Percentiles rank a stretch among this genome's conserved stretches.
Conservation (phyloP, 2,888 invertebrate genomes). For the Fragum fragum region DNA sequence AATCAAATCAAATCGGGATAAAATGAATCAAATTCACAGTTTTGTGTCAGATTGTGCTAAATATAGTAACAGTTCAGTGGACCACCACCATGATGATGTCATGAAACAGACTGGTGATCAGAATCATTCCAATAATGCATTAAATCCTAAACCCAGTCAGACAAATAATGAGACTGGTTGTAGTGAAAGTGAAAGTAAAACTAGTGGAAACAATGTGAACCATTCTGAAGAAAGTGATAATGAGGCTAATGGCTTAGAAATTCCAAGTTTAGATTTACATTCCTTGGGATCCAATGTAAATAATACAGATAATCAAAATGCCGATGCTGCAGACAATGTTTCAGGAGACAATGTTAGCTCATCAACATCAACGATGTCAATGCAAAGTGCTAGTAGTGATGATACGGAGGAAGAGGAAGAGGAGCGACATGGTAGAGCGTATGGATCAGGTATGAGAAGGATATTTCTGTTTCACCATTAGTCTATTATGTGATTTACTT, state of each 20-base stretch:
- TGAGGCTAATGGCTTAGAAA: constrained; percentile 26
- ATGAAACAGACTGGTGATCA: not conserved
- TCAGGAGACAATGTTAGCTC: constrained; percentile 34
- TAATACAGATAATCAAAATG: constrained; percentile 2
- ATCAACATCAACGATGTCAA: constrained; percentile 65
- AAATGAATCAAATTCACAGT: constrained; percentile 36
- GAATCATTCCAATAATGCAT: not conserved
- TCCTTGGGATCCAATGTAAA: constrained; percentile 29
- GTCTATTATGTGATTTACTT: no score
- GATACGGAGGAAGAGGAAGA: constrained; percentile 66
- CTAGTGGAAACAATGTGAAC: constrained; percentile 4
- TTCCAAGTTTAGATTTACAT: constrained; percentile 58
- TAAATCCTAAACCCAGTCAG: not conserved
- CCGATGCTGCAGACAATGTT: not conserved
- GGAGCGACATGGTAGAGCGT: constrained; percentile 40
- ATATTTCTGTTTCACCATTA: no score
- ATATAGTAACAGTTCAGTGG: constrained; percentile 53
- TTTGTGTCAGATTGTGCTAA: constrained; percentile 69
- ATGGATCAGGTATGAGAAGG: constrained; percentile 61
- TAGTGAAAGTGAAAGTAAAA: not conserved
- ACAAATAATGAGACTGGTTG: not conserved
- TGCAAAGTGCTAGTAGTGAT: constrained; percentile 69
- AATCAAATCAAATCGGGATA: constrained; percentile 21
- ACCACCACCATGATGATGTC: not conserved
- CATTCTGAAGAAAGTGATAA: constrained; percentile 26